A percentile compares a stretch with the other conserved stretches of the same genome.
These are phyloP conservation scores for Phrynosoma platyrhinos DNA, from an alignment of 2,113 vertebrate genomes.

Conservation along the genomic window DNA sequence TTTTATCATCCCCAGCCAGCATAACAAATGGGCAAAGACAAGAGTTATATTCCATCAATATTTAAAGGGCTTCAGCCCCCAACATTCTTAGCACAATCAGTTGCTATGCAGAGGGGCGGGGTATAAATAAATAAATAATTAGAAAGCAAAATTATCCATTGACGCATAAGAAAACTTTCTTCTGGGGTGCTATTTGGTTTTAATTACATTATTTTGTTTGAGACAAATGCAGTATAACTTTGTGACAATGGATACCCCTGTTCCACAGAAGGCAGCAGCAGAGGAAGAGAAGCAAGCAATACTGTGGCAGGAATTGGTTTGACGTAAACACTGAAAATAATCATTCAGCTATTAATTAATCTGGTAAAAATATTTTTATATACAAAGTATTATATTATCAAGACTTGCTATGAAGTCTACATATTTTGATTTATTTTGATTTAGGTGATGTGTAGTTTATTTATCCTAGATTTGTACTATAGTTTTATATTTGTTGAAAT, in stretches of 20 bases:
- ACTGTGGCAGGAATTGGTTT: neutral
- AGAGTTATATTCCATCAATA: neutral
- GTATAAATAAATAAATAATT: too few relatives aligned
- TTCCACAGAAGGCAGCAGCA: neutral
- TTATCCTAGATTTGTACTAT: neutral
- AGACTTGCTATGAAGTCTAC: neutral
- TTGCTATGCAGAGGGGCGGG: too few relatives aligned
- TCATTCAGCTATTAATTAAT: neutral
- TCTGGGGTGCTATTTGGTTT: too few relatives aligned
- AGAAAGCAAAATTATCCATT: too few relatives aligned
- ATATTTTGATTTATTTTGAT: neutral
- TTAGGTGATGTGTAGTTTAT: neutral
- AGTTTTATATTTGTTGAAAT: neutral
- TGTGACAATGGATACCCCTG: neutral
- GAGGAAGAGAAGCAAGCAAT: too few relatives aligned
- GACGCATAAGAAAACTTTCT: too few relatives aligned
- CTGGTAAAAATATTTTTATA: neutral
- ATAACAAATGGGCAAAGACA: too few relatives aligned
- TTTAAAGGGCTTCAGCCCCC: neutral
- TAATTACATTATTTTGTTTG: neutral
- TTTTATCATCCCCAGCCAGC: too few relatives aligned
- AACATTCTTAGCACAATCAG: too few relatives aligned
- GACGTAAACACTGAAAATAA: neutral
- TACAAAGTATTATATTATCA: neutral
- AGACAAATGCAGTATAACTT: neutral